Evolutionary conservation across 2,888 invertebrate species (phyloP).

Genomic region (Drosophila lutescens): DNA sequence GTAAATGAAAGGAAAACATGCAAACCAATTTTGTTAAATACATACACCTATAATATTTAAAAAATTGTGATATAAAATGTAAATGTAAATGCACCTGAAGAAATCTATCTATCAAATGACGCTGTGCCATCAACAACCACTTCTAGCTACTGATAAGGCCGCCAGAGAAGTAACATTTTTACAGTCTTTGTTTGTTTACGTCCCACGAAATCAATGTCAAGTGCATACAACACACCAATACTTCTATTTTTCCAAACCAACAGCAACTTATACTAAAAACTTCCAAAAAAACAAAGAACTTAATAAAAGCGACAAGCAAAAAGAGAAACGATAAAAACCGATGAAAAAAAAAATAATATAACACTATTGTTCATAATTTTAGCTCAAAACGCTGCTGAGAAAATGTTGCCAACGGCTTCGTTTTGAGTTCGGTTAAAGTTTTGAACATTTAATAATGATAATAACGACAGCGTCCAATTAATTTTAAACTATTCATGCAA

Average conservation of each 20-base stretch:
- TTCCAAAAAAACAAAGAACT: constrained; percentile 52
- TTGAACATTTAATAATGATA: constrained; percentile 20
- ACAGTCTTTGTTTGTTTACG: constrained; percentile 57
- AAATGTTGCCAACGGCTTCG: constrained; percentile 6
- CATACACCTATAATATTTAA: constrained; percentile 57
- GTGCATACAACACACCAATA: constrained; percentile 60
- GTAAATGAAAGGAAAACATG: constrained; percentile 56
- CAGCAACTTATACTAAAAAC: constrained; percentile 51
- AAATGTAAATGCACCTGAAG: constrained; percentile 75
- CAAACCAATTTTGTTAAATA: constrained; percentile 63
- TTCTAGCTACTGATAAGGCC: constrained; percentile 49
- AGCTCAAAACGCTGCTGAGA: constrained; percentile 15
- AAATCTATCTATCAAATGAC: constrained; percentile 70
- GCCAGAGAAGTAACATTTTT: constrained; percentile 36
- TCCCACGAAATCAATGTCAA: constrained; percentile 65
- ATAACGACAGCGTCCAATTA: constrained; percentile 54
- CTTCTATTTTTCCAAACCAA: constrained; percentile 72
- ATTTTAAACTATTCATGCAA: constrained; percentile 59
- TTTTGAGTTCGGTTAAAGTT: constrained; percentile 32
- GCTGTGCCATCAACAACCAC: constrained; percentile 73
- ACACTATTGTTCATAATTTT: constrained; percentile 23
- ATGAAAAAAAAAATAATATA: constrained; percentile 28
- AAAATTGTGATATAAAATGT: constrained; percentile 78
- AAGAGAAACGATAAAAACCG: constrained; percentile 13
- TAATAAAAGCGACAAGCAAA: constrained; percentile 19